These are phyloP conservation scores for Cyanocitta stelleri DNA, from an alignment of 2,113 vertebrate genomes.

Conservation along the genomic window DNA sequence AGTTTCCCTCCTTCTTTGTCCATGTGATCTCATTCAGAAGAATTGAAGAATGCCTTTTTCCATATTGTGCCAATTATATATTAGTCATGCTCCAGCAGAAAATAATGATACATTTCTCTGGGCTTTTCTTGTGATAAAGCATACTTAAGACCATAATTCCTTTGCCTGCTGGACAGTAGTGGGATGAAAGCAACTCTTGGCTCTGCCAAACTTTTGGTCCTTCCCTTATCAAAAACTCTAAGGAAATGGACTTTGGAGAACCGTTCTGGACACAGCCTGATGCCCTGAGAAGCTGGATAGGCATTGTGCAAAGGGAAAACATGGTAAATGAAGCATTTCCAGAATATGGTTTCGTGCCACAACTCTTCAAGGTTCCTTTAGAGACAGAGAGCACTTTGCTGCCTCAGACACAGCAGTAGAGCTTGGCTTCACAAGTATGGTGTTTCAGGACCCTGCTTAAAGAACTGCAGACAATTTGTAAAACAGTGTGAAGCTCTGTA, in stretches of 20 bases:
- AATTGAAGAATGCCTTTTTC: neutral
- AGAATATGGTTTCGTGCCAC: neutral
- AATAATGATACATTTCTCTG: neutral
- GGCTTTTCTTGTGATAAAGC: neutral
- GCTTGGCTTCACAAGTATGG: neutral
- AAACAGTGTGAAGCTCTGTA: neutral
- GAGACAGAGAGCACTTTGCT: neutral
- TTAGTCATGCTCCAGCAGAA: neutral
- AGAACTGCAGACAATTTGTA: neutral
- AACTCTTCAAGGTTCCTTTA: neutral
- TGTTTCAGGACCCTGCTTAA: neutral
- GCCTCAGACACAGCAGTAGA: neutral
- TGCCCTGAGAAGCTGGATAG: neutral
- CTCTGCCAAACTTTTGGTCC: neutral
- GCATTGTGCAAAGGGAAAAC: neutral
- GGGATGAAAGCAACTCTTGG: neutral
- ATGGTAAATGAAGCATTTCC: neutral
- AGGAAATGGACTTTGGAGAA: neutral
- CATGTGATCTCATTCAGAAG: neutral
- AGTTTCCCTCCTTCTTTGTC: neutral
- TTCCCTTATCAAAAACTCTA: neutral
- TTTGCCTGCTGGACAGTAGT: neutral
- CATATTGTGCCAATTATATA: neutral
- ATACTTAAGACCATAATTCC: neutral
- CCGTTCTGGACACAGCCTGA: neutral